These are phyloP conservation scores for Corydoras sp. DNA, from an alignment of 2,113 vertebrate genomes.

Conservation along the genomic window DNA sequence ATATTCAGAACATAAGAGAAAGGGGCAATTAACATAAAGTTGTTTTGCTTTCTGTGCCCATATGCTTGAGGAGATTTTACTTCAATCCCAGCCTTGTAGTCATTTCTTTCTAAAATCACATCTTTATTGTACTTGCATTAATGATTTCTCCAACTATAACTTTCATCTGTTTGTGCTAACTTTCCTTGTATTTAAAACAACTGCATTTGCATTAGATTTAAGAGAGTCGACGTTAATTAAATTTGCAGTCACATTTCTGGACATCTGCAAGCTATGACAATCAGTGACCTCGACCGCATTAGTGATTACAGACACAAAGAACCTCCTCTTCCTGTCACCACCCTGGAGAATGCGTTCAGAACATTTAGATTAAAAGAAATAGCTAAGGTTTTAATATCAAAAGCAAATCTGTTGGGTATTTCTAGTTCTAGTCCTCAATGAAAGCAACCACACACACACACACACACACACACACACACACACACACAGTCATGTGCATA, in stretches of 20 bases:
- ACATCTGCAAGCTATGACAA: conserved; percentile 47
- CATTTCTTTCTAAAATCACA: no score
- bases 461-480: conserved; percentile 18
- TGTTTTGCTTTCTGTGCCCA: no score
- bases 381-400: no score
- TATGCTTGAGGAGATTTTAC: no score
- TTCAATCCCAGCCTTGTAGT: no score
- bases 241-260: background rate
- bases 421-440: no score
- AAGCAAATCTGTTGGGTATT: no score
- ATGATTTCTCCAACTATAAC: no score
- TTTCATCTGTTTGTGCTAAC: background rate
- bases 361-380: no score
- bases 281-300: conserved; percentile 34
- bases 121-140: no score
- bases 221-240: background rate
- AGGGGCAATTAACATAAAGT: no score
- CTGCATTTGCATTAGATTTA: background rate
- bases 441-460: conserved; percentile 8
- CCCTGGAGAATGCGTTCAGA: conserved; percentile 2
- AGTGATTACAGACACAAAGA: conserved; percentile 18
- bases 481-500: background rate
- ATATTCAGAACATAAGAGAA: no score
- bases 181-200: background rate
- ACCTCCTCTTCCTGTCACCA: conserved; percentile 20